Base-by-base conservation (phyloP, 2,797 vertebrate genomes). In the Bovichtus variegatus region DNA sequence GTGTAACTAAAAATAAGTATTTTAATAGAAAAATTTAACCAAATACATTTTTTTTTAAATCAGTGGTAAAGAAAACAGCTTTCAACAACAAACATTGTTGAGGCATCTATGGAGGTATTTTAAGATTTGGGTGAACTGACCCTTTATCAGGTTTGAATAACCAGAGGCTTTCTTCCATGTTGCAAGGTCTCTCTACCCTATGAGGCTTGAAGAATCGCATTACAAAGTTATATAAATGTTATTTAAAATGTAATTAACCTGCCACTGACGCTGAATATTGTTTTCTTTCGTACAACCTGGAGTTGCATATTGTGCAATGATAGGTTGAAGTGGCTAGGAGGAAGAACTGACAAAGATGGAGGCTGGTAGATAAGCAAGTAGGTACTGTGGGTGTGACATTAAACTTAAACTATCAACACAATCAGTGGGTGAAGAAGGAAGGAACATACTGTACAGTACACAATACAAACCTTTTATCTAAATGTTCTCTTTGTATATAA, bases 401-500 rank as follows among this genome's bases (percentile, higher is more conserved):
- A n/a, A 57, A 76, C 1, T 8, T 10, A 16, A 46, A 27, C 29
- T 38, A 55, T 16, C 5, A 46, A 64, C 16, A 5, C 51, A 21
- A 21, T 16, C 44, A 44, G 16, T 5, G 9, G 15, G 19, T 57
- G 21, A 65, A 29, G 29, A 54, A 70, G 31, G 12, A 63, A 63
- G 2, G 36, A 29, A 50, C 55, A 27, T 31, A 2, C 21, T 65
- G 13, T 38, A 31, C 23, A 41, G 23, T 15, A 21, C 25, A 50
- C 23, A 54, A 19, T 2, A 6, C 12, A 46, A 27, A 12, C n/a
- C 29, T 43, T 15, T 1, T 31, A 2, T 19, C 54, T 43, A 41
- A 7, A 55, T 38, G 8, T 49, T 63, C 2, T 29, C 47, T 58
- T 78, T 69, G 16, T 19, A 54, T 36, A 44, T 19, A 66, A 59